Base-by-base conservation (phyloP, 2,888 invertebrate species). In the Ophonus ardosiacus region DNA sequence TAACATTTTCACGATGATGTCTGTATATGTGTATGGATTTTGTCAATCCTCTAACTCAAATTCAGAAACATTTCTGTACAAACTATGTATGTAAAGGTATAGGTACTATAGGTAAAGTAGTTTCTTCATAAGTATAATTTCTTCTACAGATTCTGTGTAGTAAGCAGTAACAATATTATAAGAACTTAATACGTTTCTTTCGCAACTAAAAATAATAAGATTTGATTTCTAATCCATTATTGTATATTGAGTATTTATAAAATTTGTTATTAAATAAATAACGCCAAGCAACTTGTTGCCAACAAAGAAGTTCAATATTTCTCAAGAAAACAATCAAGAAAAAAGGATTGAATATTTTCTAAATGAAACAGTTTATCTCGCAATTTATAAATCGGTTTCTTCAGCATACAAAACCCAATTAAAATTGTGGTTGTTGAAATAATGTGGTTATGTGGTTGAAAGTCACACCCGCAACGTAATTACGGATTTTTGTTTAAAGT, bases 381-480 rank as follows among this genome's bases (percentile, higher is more conserved):
- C 68, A 74, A 43, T 74, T 74, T 74, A 40, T 74, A 43, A 40
- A 74, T 8, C 71, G 71, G 40, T 74, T 74, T 74, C 71, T 74
- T 74, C 71, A 43, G 43, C 40, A 74, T 5, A 17, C 43, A 74
- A 74, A 74, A 74, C 71, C 43, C 71, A 43, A 74, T 74, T 74
- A 74, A 40, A 74, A 74, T 74, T 74, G 71, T 43, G 71, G 71
- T 43, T 74, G 40, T 5, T 74, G 40, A 17, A 74, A 74, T 74
- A 43, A 43, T 74, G 71, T 43, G 71, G 71, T 74, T 74, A 74
- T 74, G 71, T 74, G 71, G 71, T 74, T 74, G 71, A 43, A 74
- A 74, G 43, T 74, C 71, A 74, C 71, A 74, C 71, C 71, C 71
- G 71, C 71, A 74, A 74, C 43, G 43, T 74, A 74, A 74, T 74